Evolutionary conservation across 1,140 invertebrate genomes (phyloP), one percentile per base, ranked within the genome.

Genomic region (Octopus bimaculoides): DNA sequence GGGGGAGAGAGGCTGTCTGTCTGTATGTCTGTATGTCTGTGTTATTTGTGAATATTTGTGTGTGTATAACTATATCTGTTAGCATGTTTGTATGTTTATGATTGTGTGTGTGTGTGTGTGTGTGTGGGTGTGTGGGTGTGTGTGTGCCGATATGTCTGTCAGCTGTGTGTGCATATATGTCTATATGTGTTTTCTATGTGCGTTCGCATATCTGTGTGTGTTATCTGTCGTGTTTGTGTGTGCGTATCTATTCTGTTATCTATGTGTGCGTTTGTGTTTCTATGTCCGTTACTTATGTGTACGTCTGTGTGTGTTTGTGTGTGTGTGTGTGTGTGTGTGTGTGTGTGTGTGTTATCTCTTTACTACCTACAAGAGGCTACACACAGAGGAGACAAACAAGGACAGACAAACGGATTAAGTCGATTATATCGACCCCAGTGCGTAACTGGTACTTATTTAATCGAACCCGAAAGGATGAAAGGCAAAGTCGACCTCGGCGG

Each of bases 71-170:
- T 61, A 8, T 61, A 7, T 61, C 56, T 61, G 7, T 61, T 14
- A 8, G 14, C 14, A 7, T 61, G 56, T 14, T 14, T 61, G 56
- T 61, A 7, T 61, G 14, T n/a, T n/a, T n/a, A n/a, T n/a, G n/a
- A n/a, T n/a, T n/a, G n/a, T n/a, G n/a, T n/a, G n/a, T n/a, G n/a
- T 61, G 7, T 61, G 56, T 61, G 66, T 56, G 5, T 73, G 75
- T 69, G 80, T 75, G 80, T 56, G 77, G 7, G 56, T 61, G 56
- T 78, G 80, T 76, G 79, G 75, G 79, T 26, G 73, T 75, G 79
- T 73, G 56, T 61, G 56, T 61, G 56, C 14, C 56, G 7, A 7
- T 61, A 7, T 61, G 7, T 61, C 56, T 61, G 7, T 61, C 14
- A n/a, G n/a, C 56, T 61, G 14, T 61, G 7, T 61, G 56, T 61